A percentile compares a stretch with the other conserved stretches of the same genome.
Evolutionary conservation across 2,888 invertebrate species (phyloP).

Genomic region (Pomacea canaliculata): DNA sequence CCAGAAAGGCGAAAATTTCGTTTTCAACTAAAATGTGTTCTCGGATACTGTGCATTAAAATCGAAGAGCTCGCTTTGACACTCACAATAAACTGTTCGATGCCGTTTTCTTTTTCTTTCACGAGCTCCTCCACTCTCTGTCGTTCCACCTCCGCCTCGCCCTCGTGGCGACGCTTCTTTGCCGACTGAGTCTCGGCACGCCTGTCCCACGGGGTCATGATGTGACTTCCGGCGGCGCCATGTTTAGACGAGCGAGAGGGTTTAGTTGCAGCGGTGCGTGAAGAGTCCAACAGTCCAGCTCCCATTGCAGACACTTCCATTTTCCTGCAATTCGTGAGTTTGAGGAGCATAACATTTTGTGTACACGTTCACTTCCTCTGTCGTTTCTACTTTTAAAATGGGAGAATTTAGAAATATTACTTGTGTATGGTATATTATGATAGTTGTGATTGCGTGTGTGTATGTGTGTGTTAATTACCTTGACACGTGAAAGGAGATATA

Average conservation of each 20-base stretch:
- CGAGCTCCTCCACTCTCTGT: conserved; percentile 49
- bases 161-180: conserved; percentile 48
- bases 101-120: conserved; percentile 62
- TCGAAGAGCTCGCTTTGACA: too few species aligned
- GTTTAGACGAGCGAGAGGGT: neutral
- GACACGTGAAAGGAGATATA: too few species aligned
- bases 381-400: neutral
- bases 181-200: conserved; percentile 55
- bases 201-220: conserved; percentile 67
- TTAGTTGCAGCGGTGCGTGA: neutral
- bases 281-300: conserved; percentile 16
- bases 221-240: neutral
- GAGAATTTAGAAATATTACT: too few species aligned
- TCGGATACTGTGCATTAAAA: too few species aligned
- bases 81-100: conserved; percentile 64
- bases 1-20: too few species aligned
- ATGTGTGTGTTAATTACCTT: too few species aligned
- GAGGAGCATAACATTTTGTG: neutral
- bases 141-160: conserved; percentile 52
- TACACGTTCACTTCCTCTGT: neutral
- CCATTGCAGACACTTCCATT: conserved; percentile 2
- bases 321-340: conserved; percentile 5
- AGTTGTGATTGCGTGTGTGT: too few species aligned
- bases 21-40: too few species aligned
- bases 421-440: too few species aligned